phyloP scores from a whole-genome alignment of 1,140 invertebrate genomes.

The Oryzaephilus surinamensis region DNA sequence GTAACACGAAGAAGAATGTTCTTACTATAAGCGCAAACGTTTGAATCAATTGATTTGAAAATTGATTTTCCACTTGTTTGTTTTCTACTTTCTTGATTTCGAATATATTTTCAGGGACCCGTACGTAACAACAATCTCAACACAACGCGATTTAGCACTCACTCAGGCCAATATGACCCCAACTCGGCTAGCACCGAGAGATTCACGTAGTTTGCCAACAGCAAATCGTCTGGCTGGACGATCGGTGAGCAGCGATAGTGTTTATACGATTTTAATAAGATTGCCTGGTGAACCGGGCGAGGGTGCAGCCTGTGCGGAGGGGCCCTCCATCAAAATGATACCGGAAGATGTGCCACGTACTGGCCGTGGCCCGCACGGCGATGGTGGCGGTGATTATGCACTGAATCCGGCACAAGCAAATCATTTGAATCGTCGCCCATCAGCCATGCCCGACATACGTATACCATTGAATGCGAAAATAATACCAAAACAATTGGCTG shows the following conservation, averaged over 20 bases:
- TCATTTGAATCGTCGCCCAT: constrained; percentile 52
- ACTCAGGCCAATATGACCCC: constrained; percentile 31
- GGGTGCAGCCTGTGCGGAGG: constrained; percentile 37
- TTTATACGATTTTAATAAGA: constrained; percentile 88
- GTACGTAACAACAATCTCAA: constrained; percentile 27
- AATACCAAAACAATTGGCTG: constrained; percentile 65
- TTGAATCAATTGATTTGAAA: too few species aligned
- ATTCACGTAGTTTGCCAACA: constrained; percentile 36
- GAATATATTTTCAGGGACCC: constrained; percentile 39
- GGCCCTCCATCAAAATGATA: constrained; percentile 78
- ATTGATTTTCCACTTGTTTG: neutral
- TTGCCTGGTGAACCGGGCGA: constrained; percentile 53
- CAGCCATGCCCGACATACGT: constrained; percentile 67
- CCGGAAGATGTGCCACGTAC: constrained; percentile 54
- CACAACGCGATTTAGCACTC: constrained; percentile 26
- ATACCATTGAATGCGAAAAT: constrained; percentile 76
- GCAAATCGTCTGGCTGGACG: constrained; percentile 42
- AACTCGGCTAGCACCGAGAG: constrained; percentile 28
- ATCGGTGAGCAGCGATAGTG: constrained; percentile 59
- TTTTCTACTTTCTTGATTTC: constrained; percentile 3
- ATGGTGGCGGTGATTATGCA: constrained; percentile 7
- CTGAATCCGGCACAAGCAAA: constrained; percentile 31
- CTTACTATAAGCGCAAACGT: too few species aligned
- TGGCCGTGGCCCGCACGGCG: constrained; percentile 19
- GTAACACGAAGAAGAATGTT: too few species aligned